These are phyloP conservation scores for Ctenopoma kingsleyae DNA, from an alignment of 2,797 vertebrate genomes.

Conservation along the genomic window DNA sequence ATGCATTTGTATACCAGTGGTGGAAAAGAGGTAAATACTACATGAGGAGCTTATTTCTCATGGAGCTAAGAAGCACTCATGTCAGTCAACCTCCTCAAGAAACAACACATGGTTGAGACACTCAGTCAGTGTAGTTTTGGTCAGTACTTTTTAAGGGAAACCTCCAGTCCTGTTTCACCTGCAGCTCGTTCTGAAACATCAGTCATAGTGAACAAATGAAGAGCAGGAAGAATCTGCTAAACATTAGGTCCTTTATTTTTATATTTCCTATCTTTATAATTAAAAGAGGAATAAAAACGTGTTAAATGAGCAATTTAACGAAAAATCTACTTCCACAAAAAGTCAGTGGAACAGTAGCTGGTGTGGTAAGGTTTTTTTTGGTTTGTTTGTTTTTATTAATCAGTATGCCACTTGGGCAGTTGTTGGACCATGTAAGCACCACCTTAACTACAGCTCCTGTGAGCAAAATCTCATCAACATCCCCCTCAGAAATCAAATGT, in stretches of 20 bases:
- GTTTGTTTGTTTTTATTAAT: not conserved
- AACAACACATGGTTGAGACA: conserved; percentile 16
- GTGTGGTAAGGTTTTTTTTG: not conserved
- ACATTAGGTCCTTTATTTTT: not conserved
- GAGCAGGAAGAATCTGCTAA: not conserved
- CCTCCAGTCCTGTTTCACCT: conserved; percentile 1
- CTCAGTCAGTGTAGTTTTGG: conserved; percentile 32
- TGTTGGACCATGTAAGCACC: not conserved
- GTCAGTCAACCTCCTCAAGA: conserved; percentile 40
- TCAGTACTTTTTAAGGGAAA: conserved; percentile 11
- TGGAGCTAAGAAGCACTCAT: conserved; percentile 45
- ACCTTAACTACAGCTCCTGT: not conserved
- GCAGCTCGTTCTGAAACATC: not conserved
- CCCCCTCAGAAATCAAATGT: conserved; percentile 8
- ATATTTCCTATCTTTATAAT: not conserved
- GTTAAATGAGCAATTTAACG: not conserved
- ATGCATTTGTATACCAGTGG: conserved; percentile 34
- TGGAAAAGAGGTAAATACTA: conserved; percentile 53
- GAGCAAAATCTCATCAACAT: not conserved
- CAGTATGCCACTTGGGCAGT: not conserved
- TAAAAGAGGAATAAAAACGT: not conserved
- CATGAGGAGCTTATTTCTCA: conserved; percentile 47
- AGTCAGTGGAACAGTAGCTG: not conserved
- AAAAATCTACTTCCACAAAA: too few relatives aligned
- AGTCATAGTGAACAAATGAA: not conserved